Base-by-base conservation (phyloP, 2,113 vertebrate species). In the chimpanzee (Pan troglodytes) region DNA sequence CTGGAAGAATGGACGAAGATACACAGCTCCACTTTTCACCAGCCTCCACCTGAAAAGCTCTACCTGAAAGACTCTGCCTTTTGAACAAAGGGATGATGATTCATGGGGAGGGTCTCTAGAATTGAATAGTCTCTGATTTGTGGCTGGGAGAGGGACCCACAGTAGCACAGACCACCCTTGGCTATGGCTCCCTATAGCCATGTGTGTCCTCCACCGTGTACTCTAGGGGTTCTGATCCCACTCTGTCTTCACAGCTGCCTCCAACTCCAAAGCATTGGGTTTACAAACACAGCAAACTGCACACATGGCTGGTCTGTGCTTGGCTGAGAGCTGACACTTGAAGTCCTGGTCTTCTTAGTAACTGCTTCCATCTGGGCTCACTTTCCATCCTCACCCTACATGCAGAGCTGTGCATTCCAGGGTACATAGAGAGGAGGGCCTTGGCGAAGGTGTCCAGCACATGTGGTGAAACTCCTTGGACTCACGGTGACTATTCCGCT, bases 341-440 rank as follows among this genome's bases (percentile, higher is more conserved):
- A 30, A 48, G 32, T 43, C 30, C 14, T 18, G 43, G 17, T 35
- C 50, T 73, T 8, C 52, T 32, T 10, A 12, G 67, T 30, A 52
- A 23, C 78, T 35, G 67, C 35, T n/a, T 75, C 78, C 45, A 16
- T 59, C 6, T 27, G 82, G 13, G 18, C 32, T 79, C 27, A 6
- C 20, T 35, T 27, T 25, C 32, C 18, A 6, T 67, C 25, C n/a
- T 68, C 6, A 8, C 45, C n/a, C 40, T 38, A 43, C 25, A 5
- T 67, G 5, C 5, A 13, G 64, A 61, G 18, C 50, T 61, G 78
- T 5, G 67, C 7, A 1, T 12, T 25, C 2, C 27, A 13, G 20
- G 68, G 2, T 35, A 3, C n/a, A 17, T 6, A 14, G 2, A 10
- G 40, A 17, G 5, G 8, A 17, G 22, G 30, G 30, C 16, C 50